phyloP scores from a whole-genome alignment of 1,140 invertebrate genomes.

The Cephus cinctus region DNA sequence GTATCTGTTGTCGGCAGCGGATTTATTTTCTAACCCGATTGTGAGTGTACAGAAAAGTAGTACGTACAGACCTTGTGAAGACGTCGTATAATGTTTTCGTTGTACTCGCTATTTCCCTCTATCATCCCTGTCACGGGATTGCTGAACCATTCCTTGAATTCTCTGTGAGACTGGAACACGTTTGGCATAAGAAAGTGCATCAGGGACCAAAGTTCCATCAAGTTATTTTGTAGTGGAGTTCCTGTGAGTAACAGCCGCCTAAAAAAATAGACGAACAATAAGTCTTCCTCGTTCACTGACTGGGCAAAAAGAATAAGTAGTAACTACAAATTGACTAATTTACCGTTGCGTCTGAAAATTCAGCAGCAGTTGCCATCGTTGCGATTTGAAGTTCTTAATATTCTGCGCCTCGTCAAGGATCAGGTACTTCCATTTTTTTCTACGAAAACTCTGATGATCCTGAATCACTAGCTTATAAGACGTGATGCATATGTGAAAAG shows the following conservation, averaged over 20 bases:
- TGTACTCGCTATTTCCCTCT: conserved; percentile 94
- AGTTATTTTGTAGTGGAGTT: conserved; percentile 97
- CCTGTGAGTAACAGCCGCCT: conserved; percentile 93
- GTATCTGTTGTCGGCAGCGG: conserved; percentile 40
- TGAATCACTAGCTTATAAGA: conserved; percentile 99
- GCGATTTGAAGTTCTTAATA: conserved; percentile 99
- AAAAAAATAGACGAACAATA: conserved; percentile 34
- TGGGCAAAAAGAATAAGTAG: neutral
- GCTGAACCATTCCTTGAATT: conserved; percentile 99
- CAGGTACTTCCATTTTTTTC: conserved; percentile 99
- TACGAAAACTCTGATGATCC: conserved; percentile 95
- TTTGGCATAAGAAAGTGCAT: conserved; percentile 99
- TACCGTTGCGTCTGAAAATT: conserved; percentile 94
- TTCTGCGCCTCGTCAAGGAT: conserved; percentile 99
- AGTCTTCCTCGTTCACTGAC: no score
- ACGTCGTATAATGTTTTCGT: conserved; percentile 90
- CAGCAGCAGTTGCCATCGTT: conserved; percentile 95
- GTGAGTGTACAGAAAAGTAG: conserved; percentile 18
- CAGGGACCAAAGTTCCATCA: conserved; percentile 99
- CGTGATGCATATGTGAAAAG: conserved; percentile 99
- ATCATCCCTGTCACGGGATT: conserved; percentile 98
- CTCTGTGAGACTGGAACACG: conserved; percentile 96
- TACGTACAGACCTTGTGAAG: conserved; percentile 84
- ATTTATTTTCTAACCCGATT: conserved; percentile 6
- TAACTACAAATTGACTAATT: conserved; percentile 34